Evolutionary conservation across 2,113 vertebrate genomes (phyloP).

Genomic region (Lasiurus borealis): DNA sequence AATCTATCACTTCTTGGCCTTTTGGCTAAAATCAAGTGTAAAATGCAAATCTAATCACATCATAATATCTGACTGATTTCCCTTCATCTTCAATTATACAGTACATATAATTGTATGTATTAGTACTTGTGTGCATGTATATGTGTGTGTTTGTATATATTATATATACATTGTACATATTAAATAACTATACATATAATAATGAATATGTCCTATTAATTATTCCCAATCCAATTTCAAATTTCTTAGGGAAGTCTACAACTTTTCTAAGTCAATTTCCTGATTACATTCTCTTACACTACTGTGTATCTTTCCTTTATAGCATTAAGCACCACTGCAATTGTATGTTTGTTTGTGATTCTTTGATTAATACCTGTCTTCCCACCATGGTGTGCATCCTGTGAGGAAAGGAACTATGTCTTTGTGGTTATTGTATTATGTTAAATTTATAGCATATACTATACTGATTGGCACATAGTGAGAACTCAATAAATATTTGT

Average conservation of each 20-base stretch:
- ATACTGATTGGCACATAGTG: not conserved
- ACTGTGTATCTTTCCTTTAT: not conserved
- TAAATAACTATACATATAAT: not conserved
- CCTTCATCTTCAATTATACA: not conserved
- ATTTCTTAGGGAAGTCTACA: not conserved
- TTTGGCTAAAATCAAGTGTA: not conserved
- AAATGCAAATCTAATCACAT: not conserved
- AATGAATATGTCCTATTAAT: not conserved
- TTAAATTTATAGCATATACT: not conserved
- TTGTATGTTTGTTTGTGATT: not conserved
- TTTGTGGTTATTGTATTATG: not conserved
- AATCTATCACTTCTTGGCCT: not conserved
- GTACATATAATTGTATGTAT: not conserved
- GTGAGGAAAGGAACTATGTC: not conserved
- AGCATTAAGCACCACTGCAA: not conserved
- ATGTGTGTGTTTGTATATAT: not conserved
- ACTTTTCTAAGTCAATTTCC: slow-evolving; percentile 32
- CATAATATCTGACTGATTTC: not conserved
- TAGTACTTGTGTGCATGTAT: not conserved
- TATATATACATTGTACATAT: not conserved
- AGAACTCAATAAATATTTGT: not conserved
- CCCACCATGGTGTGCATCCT: not conserved
- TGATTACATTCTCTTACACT: not conserved
- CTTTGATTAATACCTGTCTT: not conserved
- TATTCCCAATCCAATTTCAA: not conserved